phyloP scores from a whole-genome alignment of 2,797 vertebrate genomes.

The Dermochelys coriacea region DNA sequence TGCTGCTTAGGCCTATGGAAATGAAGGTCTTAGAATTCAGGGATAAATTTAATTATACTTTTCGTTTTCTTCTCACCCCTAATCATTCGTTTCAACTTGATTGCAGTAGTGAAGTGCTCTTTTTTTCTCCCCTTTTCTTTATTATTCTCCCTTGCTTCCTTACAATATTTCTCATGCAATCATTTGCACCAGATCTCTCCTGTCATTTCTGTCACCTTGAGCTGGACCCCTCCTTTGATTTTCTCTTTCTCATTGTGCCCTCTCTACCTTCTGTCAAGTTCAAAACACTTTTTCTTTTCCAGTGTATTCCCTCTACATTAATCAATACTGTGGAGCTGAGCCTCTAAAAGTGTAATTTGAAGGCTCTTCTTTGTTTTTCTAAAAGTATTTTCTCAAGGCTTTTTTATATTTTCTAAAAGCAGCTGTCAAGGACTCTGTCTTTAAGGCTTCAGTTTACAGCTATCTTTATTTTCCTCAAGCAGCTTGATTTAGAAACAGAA shows the following conservation, averaged over 20 bases:
- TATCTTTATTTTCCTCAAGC: neutral
- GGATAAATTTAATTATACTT: neutral
- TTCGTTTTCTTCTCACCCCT: neutral
- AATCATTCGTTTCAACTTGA: neutral
- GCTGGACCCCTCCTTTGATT: neutral
- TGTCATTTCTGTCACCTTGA: neutral
- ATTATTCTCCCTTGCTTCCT: neutral
- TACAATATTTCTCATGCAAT: neutral
- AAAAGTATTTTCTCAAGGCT: neutral
- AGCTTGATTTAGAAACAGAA: conserved; percentile 9
- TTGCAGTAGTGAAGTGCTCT: neutral
- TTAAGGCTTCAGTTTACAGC: neutral
- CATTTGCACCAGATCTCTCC: neutral
- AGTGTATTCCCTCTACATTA: neutral
- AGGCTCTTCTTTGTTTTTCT: neutral
- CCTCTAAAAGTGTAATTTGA: neutral
- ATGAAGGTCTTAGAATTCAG: neutral
- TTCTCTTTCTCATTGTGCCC: neutral
- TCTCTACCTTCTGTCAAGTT: neutral
- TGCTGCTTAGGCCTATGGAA: neutral
- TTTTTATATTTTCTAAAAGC: neutral
- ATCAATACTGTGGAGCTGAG: neutral
- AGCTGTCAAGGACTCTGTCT: neutral
- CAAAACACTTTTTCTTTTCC: neutral
- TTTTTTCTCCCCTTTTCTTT: neutral